phyloP scores from a whole-genome alignment of 2,113 vertebrate genomes.

The Taurulus bubalis region DNA sequence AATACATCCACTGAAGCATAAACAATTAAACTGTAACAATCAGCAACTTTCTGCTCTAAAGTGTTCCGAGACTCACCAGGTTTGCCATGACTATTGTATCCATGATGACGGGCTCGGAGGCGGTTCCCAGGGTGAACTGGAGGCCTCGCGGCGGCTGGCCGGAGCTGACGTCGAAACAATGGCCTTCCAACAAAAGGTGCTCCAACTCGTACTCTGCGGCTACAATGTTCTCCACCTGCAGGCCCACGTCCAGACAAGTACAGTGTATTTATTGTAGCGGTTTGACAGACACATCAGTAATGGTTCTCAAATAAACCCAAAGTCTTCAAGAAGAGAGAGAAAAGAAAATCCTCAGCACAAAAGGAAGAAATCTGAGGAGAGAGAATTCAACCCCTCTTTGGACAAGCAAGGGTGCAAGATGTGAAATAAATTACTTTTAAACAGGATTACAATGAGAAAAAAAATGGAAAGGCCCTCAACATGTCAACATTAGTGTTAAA shows the following conservation, averaged over 20 bases:
- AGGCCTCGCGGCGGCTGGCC: conserved; percentile 96
- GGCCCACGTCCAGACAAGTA: neutral
- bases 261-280: neutral
- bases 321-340: neutral
- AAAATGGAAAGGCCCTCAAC: neutral
- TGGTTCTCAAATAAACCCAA: neutral
- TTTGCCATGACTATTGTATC: conserved; percentile 99
- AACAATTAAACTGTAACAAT: neutral
- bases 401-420: no score
- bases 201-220: conserved; percentile 96
- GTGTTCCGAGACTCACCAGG: conserved; percentile 82
- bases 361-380: neutral
- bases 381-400: neutral
- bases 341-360: neutral
- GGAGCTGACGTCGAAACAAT: conserved; percentile 97
- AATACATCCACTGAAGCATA: neutral
- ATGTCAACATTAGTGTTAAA: neutral
- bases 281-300: neutral
- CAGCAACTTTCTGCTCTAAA: neutral
- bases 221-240: conserved; percentile 92
- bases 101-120: conserved; percentile 87
- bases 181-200: conserved; percentile 94
- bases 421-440: neutral
- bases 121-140: conserved; percentile 94
- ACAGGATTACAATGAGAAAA: neutral